Percentiles rank a stretch among this genome's conserved stretches.
These are phyloP conservation scores for Drosophila macrospina DNA, from an alignment of 2,888 invertebrate genomes.

Conservation along the genomic window DNA sequence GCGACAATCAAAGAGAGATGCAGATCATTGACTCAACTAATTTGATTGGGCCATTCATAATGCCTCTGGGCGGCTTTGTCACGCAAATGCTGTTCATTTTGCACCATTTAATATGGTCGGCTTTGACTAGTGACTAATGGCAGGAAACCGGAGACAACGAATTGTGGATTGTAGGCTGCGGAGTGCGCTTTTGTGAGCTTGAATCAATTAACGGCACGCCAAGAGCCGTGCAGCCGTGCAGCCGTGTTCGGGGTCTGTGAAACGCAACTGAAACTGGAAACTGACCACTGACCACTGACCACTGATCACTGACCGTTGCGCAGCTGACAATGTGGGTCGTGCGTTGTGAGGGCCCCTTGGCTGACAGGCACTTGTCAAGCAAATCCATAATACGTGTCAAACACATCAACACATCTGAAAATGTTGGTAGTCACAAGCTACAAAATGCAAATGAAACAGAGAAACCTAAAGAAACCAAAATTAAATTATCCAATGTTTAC, in stretches of 20 bases:
- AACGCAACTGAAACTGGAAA: constrained; percentile 18
- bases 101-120: constrained; percentile 41
- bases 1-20: constrained; percentile 21
- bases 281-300: not conserved
- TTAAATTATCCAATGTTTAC: constrained; percentile 74
- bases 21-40: constrained; percentile 45
- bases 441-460: constrained; percentile 72
- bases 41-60: constrained; percentile 41
- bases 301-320: constrained; percentile 11
- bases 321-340: constrained; percentile 69
- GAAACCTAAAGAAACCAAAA: constrained; percentile 52
- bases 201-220: constrained; percentile 73
- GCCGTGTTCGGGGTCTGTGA: constrained; percentile 11
- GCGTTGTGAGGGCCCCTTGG: constrained; percentile 53
- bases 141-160: constrained; percentile 40
- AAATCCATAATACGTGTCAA: constrained; percentile 75
- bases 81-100: constrained; percentile 63
- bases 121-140: constrained; percentile 12
- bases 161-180: constrained; percentile 6
- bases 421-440: constrained; percentile 27
- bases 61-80: constrained; percentile 63
- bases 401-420: constrained; percentile 45
- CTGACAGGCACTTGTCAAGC: constrained; percentile 73
- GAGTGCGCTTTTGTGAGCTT: constrained; percentile 42
- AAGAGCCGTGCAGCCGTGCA: constrained; percentile 36